phyloP scores from a whole-genome alignment of 37 sponge, comb jelly and placozoan species.

The Ianthella basta region DNA sequence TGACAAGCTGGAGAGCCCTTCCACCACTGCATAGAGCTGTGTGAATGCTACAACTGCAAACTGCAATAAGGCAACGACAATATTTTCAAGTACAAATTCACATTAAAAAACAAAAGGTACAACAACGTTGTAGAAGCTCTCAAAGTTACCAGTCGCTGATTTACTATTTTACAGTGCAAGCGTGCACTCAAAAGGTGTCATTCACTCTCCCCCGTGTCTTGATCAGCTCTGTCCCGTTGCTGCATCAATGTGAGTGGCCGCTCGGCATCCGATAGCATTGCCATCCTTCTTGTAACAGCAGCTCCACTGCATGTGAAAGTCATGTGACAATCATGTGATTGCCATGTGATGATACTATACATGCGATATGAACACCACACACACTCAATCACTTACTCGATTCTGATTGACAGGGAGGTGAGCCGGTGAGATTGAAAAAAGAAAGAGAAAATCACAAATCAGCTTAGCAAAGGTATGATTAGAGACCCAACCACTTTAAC shows the following conservation, averaged over 20 bases:
- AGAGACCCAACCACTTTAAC: neutral
- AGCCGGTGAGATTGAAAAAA: neutral
- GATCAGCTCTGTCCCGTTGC: conserved; percentile 4
- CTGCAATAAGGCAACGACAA: no score
- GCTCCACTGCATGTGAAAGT: conserved; percentile 50
- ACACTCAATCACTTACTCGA: neutral
- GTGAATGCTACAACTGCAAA: no score
- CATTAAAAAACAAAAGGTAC: no score
- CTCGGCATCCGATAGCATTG: conserved; percentile 50
- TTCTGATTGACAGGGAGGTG: neutral
- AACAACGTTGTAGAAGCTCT: no score
- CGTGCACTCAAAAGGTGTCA: neutral
- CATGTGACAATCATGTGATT: neutral
- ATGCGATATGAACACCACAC: neutral
- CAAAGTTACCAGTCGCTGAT: no score
- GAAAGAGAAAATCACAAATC: neutral
- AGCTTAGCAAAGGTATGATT: neutral
- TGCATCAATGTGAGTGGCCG: conserved; percentile 19
- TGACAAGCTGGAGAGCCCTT: no score
- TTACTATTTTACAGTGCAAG: no score
- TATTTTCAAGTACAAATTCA: no score
- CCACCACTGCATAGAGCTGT: no score
- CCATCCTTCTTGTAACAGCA: conserved; percentile 70
- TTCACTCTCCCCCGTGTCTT: neutral
- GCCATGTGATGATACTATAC: neutral